Evolutionary conservation across 2,797 vertebrate species (phyloP), one percentile per base, ranked within the genome.

Genomic region (Chromis chromis): DNA sequence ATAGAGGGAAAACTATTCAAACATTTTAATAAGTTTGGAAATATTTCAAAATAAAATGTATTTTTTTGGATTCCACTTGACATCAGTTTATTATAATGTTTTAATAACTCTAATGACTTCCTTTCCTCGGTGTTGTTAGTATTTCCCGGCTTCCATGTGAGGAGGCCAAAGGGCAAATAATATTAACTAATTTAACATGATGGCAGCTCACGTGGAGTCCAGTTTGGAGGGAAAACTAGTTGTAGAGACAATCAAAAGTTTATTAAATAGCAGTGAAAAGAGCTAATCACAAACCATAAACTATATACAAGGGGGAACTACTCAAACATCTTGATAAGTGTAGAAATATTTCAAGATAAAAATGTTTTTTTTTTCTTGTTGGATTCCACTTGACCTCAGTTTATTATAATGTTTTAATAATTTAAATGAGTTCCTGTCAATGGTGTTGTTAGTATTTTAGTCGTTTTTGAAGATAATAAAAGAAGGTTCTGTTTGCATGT

Each of bases 111-210:
- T 14, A 22, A n/a, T 56, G 1, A 60, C 14, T 5, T 5, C 12
- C 42, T 42, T 5, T 39, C 39, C 49, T 72, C 60, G 31, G 31
- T 44, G 42, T 6, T 44, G 17, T 19, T 44, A 17, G 6, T 19
- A 79, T 78, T 85, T 88, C 73, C 65, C 14, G 3, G 64, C 44
- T 14, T 63, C 54, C 31, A 31, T 31, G 31, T 31, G 31, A 1
- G 1, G 6, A 31, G 8, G 31, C 31, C 6, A 8, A 31, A 31
- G 9, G 28, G 31, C 31, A 31, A 31, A 31, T 31, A 31, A 31
- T 8, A 31, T 31, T 6, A 31, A 7, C 31, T 31, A 31, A 31
- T 31, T 31, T 31, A 8, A 31, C 31, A 8, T 31, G 7, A 31
- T 31, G 31, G 31, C 31, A 31, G 8, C 31, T 31, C 31, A 31